Percentiles rank a stretch among this genome's conserved stretches.
These are phyloP conservation scores for Eristalis pertinax DNA, from an alignment of 2,888 invertebrate genomes.

Conservation along the genomic window DNA sequence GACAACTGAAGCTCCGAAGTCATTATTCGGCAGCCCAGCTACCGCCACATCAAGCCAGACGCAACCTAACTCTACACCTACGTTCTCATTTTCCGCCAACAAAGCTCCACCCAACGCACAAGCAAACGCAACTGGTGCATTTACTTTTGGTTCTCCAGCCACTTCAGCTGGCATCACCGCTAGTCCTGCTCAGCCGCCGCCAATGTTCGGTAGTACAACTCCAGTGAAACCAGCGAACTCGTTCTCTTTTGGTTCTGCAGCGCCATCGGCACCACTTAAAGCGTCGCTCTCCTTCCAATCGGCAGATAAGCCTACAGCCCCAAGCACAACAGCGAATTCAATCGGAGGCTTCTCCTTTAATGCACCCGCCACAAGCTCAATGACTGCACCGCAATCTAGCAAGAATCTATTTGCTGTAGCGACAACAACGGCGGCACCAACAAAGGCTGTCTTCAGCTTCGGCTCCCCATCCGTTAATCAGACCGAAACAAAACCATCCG, in stretches of 20 bases:
- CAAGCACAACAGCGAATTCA: conserved; percentile 16
- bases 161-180: not conserved
- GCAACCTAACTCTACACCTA: not conserved
- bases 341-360: conserved; percentile 69
- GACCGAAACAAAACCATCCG: conserved; percentile 7
- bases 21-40: conserved; percentile 19
- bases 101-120: conserved; percentile 28
- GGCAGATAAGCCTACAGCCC: conserved; percentile 32
- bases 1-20: conserved; percentile 24
- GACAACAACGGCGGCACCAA: conserved; percentile 30
- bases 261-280: conserved; percentile 20
- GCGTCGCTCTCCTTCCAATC: conserved; percentile 23
- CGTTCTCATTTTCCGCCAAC: conserved; percentile 40
- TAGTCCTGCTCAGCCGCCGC: not conserved
- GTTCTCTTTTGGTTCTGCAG: conserved; percentile 47
- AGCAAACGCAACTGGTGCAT: conserved; percentile 24
- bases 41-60: conserved; percentile 16
- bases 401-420: conserved; percentile 71
- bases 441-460: conserved; percentile 74
- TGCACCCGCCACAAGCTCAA: conserved; percentile 30
- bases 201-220: conserved; percentile 30
- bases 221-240: conserved; percentile 50
- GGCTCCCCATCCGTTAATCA: conserved; percentile 43
- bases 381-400: conserved; percentile 38
- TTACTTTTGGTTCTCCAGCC: conserved; percentile 42